These are phyloP conservation scores for Martes martes DNA, from an alignment of 2,113 vertebrate species.

Conservation along the genomic window DNA sequence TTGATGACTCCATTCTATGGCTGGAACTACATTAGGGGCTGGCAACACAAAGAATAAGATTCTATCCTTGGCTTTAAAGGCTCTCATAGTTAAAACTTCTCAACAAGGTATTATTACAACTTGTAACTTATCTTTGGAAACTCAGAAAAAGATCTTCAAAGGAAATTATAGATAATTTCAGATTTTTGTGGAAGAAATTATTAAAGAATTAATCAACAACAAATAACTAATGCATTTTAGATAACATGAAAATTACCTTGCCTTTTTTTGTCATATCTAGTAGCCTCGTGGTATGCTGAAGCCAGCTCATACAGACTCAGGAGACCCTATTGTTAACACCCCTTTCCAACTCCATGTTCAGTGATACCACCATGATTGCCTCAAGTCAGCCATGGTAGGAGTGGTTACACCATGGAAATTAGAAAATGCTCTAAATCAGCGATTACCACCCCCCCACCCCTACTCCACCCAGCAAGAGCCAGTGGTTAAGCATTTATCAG, in stretches of 20 bases:
- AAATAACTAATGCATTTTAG: constrained; percentile 10
- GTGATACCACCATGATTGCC: not conserved
- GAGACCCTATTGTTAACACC: not conserved
- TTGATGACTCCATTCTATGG: not conserved
- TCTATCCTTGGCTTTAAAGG: not conserved
- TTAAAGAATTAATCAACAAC: not conserved
- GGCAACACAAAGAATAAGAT: not conserved
- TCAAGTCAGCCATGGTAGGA: not conserved
- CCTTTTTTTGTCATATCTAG: not conserved
- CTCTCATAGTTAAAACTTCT: not conserved
- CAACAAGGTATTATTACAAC: not conserved
- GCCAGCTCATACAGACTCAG: not conserved
- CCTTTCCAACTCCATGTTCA: not conserved
- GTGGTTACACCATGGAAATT: not conserved
- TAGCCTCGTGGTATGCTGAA: not conserved
- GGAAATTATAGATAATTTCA: not conserved
- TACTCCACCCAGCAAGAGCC: not conserved
- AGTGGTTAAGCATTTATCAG: not conserved
- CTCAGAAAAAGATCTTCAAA: not conserved
- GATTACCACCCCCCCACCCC: not conserved
- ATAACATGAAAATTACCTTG: not conserved
- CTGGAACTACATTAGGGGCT: not conserved
- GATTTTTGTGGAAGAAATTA: constrained; percentile 15
- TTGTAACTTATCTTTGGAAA: constrained; percentile 19
- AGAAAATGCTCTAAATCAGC: not conserved